These are phyloP conservation scores for Zygogramma bicolorata DNA, from an alignment of 2,888 invertebrate species.

Conservation along the genomic window DNA sequence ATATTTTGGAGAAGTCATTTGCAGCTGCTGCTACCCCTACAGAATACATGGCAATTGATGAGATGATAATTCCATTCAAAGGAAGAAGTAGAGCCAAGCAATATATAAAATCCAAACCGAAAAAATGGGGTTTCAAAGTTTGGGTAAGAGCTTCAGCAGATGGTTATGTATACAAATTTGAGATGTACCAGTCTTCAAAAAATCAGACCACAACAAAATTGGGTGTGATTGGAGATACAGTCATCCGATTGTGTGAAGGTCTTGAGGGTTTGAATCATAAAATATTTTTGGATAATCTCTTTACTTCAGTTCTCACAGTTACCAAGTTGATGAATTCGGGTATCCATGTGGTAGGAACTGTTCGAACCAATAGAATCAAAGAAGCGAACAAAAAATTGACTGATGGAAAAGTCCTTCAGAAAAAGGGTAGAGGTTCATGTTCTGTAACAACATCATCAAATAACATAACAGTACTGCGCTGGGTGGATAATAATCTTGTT, in stretches of 20 bases:
- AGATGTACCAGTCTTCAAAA: too few species aligned
- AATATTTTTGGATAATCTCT: constrained; percentile 27
- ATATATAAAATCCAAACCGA: too few species aligned
- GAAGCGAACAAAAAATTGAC: constrained; percentile 3
- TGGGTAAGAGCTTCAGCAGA: constrained; percentile 25
- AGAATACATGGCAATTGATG: constrained; percentile 15
- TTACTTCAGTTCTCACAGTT: constrained; percentile 13
- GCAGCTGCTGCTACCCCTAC: constrained; percentile 12
- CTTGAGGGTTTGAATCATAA: constrained; percentile 19
- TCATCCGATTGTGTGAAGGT: constrained; percentile 18
- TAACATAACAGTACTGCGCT: constrained; percentile 33
- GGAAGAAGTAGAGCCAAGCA: constrained; percentile 4
- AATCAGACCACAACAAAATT: constrained; percentile 18
- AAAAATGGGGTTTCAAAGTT: constrained; percentile 26
- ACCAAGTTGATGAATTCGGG: background rate
- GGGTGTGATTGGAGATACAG: constrained; percentile 24
- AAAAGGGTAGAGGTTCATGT: constrained; percentile 23
- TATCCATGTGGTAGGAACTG: constrained; percentile 23
- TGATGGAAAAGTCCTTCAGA: constrained; percentile 9
- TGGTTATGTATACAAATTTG: constrained; percentile 32
- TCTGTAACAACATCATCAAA: constrained; percentile 28
- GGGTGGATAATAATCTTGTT: constrained; percentile 34
- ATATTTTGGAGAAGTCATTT: constrained; percentile 11
- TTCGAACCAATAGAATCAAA: constrained; percentile 21
- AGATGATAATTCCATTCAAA: constrained; percentile 31